Percentiles rank a stretch among this genome's conserved stretches.
These are phyloP conservation scores for Ashinkailepas kermadecensis DNA, from an alignment of 2,888 invertebrate species.

Conservation along the genomic window DNA sequence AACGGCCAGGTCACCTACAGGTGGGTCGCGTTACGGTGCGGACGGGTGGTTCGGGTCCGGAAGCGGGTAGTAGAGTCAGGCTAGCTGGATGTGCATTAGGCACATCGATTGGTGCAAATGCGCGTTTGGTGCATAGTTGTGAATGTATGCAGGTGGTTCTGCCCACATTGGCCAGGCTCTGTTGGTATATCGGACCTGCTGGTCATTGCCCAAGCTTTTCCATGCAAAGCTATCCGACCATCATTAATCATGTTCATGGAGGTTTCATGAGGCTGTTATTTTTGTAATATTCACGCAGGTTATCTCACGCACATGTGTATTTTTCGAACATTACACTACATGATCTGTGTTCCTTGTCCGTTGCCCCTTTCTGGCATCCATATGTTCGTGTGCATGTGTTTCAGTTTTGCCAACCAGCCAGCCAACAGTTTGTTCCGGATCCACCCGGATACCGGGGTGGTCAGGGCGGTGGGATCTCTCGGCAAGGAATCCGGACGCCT, in stretches of 20 bases:
- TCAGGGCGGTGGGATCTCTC: constrained; percentile 72
- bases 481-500: constrained; percentile 72
- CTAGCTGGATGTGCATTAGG: not conserved
- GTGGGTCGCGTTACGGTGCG: constrained; percentile 11
- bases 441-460: constrained; percentile 71
- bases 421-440: constrained; percentile 63
- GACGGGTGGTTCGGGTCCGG: not conserved
- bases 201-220: no score
- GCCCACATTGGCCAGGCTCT: not conserved
- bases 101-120: no score
- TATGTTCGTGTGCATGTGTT: not conserved
- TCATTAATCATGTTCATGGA: no score
- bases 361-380: not conserved
- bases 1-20: constrained; percentile 53
- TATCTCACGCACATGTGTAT: no score
- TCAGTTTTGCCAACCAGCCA: constrained; percentile 33
- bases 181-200: no score
- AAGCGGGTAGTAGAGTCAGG: not conserved
- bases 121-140: not conserved
- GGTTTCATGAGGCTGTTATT: no score
- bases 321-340: no score
- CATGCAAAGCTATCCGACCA: no score
- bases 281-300: no score
- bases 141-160: not conserved
- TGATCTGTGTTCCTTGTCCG: not conserved